Evolutionary conservation across 2,888 invertebrate species (phyloP), one percentile per base, ranked within the genome.

Genomic region (Cerceris rybyensis): DNA sequence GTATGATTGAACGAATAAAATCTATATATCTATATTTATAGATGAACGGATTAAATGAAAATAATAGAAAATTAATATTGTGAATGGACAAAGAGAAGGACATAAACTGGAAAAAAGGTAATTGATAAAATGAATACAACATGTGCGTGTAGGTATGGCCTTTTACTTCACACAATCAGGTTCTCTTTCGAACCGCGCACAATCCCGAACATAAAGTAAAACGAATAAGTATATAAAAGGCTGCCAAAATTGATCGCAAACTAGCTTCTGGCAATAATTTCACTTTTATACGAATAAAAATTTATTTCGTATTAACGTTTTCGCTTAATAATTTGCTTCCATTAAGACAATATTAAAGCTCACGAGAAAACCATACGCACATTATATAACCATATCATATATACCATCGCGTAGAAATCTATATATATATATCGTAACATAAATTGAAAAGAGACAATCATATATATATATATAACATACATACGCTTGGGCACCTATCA

Each of bases 301-400:
- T 80, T 71, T 78, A 78, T 83, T 71, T 78, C 41, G 61, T 74
- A 75, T 66, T 84, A 81, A 80, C 71, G 66, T 61, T 69, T 55
- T 77, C 57, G 71, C 71, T 13, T 50, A 14, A 74, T 54, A 59
- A 66, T 59, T 58, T 73, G 43, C 71, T 75, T 75, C 65, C 65
- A 52, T 74, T 67, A 78, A 82, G 84, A 88, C 83, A 84, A 88
- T 88, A 87, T 85, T 83, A 79, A 90, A 91, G 90, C 90, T 70
- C 83, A 86, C 86, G 83, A 86, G 81, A 88, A 28, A 90, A 88
- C 82, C 85, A 87, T 88, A 88, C 87, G 85, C 85, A 88, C 82
- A 87, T 83, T 71, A 46, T 74, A 77, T 72, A 80, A 78, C 78
- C 82, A 82, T 86, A 85, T 86, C 59, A 74, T 76, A 79, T 81